Conservation (phyloP, 1,140 invertebrate genomes). For the Drosophila athabasca region DNA sequence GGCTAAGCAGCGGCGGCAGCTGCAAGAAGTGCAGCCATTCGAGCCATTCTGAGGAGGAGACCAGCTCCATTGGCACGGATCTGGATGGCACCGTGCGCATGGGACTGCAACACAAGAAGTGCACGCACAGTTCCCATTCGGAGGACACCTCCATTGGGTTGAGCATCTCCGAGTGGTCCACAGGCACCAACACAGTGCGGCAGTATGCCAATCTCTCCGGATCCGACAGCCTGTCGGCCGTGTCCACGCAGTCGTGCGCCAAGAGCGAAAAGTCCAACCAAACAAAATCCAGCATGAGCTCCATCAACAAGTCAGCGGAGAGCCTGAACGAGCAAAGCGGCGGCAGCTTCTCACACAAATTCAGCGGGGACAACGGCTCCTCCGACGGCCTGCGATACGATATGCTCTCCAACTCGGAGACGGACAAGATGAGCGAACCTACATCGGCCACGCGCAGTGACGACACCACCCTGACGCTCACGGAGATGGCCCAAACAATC, state of each 20-base stretch:
- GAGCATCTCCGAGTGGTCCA: conserved; percentile 93
- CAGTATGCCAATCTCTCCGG: conserved; percentile 89
- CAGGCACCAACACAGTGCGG: conserved; percentile 90
- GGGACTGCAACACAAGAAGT: conserved; percentile 89
- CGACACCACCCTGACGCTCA: conserved; percentile 85
- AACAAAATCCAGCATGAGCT: conserved; percentile 84
- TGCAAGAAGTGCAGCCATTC: conserved; percentile 87
- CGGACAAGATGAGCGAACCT: conserved; percentile 82
- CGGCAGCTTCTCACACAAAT: conserved; percentile 75
- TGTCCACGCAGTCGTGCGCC: conserved; percentile 85
- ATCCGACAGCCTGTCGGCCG: conserved; percentile 86
- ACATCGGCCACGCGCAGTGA: conserved; percentile 87
- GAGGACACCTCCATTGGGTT: conserved; percentile 93
- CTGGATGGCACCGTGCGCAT: conserved; percentile 91
- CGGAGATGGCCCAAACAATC: conserved; percentile 85
- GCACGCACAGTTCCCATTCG: conserved; percentile 90
- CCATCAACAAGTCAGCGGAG: conserved; percentile 83
- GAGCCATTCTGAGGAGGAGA: conserved; percentile 88
- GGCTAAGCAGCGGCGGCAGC: conserved; percentile 83
- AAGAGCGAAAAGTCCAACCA: conserved; percentile 87
- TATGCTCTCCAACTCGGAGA: conserved; percentile 86
- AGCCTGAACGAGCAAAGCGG: conserved; percentile 80
- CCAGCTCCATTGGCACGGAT: conserved; percentile 88
- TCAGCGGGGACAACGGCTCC: conserved; percentile 81
- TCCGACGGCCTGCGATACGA: conserved; percentile 84